phyloP scores from a whole-genome alignment of 2,797 vertebrate species.

The Sebastes cheni region DNA sequence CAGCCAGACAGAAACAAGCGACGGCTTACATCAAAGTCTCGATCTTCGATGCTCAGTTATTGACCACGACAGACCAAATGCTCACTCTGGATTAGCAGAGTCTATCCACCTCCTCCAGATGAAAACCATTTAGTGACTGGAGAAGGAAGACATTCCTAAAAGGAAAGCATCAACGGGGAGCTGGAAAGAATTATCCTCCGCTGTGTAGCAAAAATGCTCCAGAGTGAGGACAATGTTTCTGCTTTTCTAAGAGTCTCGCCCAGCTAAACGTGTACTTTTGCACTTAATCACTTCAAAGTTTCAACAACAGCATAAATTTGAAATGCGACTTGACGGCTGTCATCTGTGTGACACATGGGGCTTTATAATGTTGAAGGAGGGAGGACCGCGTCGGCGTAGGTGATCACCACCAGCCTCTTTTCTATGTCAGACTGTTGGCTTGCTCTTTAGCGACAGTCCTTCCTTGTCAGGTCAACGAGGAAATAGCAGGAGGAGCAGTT shows the following conservation, averaged over 20 bases:
- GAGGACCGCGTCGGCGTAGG: neutral
- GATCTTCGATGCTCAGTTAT: slow-evolving; percentile 37
- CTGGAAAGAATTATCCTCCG: slow-evolving; percentile 77
- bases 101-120: slow-evolving; percentile 72
- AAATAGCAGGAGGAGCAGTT: neutral
- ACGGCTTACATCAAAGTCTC: slow-evolving; percentile 61
- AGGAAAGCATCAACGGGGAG: slow-evolving; percentile 61
- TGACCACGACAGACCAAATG: slow-evolving; percentile 58
- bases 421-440: neutral
- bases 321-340: slow-evolving; percentile 25
- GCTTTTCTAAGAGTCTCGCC: slow-evolving; percentile 24
- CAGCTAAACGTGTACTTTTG: slow-evolving; percentile 47
- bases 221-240: slow-evolving; percentile 41
- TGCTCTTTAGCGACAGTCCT: slow-evolving; percentile 2
- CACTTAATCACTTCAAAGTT: slow-evolving; percentile 51
- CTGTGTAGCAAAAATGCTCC: slow-evolving; percentile 41
- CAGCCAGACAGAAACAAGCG: slow-evolving; percentile 36
- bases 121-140: slow-evolving; percentile 77
- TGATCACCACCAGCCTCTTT: neutral
- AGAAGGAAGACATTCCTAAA: slow-evolving; percentile 64
- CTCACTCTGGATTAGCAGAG: slow-evolving; percentile 52
- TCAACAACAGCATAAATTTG: slow-evolving; percentile 37
- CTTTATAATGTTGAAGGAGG: slow-evolving; percentile 4
- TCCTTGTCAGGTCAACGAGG: neutral
- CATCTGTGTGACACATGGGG: slow-evolving; percentile 53